Percentiles rank a stretch among this genome's conserved stretches.
Conservation (phyloP, 2,888 invertebrate genomes). For the Leptopilina syphax region DNA sequence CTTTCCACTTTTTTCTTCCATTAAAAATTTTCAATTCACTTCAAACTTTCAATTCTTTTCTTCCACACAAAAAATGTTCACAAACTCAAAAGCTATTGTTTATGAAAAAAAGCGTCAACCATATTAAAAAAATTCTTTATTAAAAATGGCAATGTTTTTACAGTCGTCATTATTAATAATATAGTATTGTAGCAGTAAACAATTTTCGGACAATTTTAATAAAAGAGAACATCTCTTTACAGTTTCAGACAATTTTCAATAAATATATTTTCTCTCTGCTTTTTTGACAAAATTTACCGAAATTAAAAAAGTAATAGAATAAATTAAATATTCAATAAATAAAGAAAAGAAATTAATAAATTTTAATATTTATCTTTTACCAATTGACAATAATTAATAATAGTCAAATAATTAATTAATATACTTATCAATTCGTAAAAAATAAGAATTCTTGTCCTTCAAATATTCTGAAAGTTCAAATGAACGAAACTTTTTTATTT, state of each 20-base stretch:
- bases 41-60: not conserved
- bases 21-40: not conserved
- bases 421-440: too few relatives aligned
- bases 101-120: conserved; percentile 43
- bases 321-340: not conserved
- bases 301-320: not conserved
- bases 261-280: not conserved
- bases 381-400: too few relatives aligned
- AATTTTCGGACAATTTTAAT: conserved; percentile 1
- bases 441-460: too few relatives aligned
- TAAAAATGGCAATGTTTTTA: conserved; percentile 68
- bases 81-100: too few relatives aligned
- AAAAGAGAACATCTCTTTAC: conserved; percentile 4
- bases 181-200: conserved; percentile 42
- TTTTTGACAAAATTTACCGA: not conserved
- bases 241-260: not conserved
- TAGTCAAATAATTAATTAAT: too few relatives aligned
- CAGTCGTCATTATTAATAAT: conserved; percentile 57
- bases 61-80: too few relatives aligned
- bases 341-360: too few relatives aligned
- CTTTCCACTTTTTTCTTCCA: not conserved
- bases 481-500: too few relatives aligned
- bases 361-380: too few relatives aligned
- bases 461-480: too few relatives aligned
- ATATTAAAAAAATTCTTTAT: conserved; percentile 70